Conservation (phyloP, 2,888 invertebrate species). For the Drosophila subsilvestris region DNA sequence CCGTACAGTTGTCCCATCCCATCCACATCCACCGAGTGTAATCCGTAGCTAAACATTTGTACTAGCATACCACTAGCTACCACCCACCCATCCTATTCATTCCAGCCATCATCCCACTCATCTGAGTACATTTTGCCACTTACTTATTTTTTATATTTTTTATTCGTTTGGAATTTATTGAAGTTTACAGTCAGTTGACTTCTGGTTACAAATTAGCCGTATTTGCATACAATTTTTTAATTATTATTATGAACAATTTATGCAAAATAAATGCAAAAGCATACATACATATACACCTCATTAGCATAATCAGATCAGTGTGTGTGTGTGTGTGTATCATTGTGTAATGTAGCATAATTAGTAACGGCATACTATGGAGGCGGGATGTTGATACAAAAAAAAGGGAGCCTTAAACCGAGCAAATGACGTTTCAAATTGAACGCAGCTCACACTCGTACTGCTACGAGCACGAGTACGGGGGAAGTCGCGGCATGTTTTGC, state of each 20-base stretch:
- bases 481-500: too few relatives aligned
- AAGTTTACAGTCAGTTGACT: constrained; percentile 44
- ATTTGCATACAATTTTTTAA: constrained; percentile 43
- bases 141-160: constrained; percentile 1
- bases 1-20: constrained; percentile 9
- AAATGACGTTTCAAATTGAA: constrained; percentile 1
- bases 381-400: not conserved
- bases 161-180: not conserved
- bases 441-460: not conserved
- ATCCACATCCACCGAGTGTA: constrained; percentile 24
- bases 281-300: constrained; percentile 3
- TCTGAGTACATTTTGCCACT: constrained; percentile 6
- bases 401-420: constrained; percentile 3
- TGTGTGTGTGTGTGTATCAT: constrained; percentile 13
- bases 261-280: constrained; percentile 27
- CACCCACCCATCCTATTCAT: too few relatives aligned
- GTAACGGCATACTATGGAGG: constrained; percentile 13
- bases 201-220: constrained; percentile 48
- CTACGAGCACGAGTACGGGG: constrained; percentile 4
- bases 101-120: not conserved
- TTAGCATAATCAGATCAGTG: constrained; percentile 31
- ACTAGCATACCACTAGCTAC: constrained; percentile 13
- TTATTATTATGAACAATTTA: constrained; percentile 32
- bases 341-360: constrained; percentile 37
- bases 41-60: constrained; percentile 18